These are phyloP conservation scores for Jacana jacana DNA, from an alignment of 2,113 vertebrate genomes.

Conservation along the genomic window DNA sequence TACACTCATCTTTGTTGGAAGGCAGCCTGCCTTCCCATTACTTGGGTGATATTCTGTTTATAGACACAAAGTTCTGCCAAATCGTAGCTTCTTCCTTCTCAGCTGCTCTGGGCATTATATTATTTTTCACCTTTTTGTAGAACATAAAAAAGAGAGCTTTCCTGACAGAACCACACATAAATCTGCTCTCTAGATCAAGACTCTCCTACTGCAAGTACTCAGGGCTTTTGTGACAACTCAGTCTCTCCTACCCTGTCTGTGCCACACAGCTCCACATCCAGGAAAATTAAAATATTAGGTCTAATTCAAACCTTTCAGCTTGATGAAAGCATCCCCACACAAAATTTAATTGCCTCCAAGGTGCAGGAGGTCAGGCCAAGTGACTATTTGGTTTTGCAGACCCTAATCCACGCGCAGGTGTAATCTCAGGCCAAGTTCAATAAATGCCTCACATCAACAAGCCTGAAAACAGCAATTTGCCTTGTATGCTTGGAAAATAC, in stretches of 20 bases:
- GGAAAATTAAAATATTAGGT: neutral
- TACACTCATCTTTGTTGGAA: neutral
- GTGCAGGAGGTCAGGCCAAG: neutral
- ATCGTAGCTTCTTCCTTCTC: neutral
- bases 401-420: neutral
- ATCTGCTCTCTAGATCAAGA: neutral
- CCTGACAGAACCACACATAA: neutral
- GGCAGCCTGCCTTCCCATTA: neutral
- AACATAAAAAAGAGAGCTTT: neutral
- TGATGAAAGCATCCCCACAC: neutral
- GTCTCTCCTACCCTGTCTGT: neutral
- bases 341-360: neutral
- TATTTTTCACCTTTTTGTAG: slow-evolving; percentile 5
- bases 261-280: neutral
- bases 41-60: neutral
- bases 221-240: neutral
- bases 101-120: neutral
- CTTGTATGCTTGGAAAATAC: neutral
- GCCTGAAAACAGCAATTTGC: neutral
- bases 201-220: neutral
- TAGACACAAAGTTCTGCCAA: slow-evolving; percentile 49
- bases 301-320: neutral
- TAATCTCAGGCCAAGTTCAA: neutral
- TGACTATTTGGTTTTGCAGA: neutral
- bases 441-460: neutral